phyloP scores from a whole-genome alignment of 2,113 vertebrate species.

The Manacus vitellinus region DNA sequence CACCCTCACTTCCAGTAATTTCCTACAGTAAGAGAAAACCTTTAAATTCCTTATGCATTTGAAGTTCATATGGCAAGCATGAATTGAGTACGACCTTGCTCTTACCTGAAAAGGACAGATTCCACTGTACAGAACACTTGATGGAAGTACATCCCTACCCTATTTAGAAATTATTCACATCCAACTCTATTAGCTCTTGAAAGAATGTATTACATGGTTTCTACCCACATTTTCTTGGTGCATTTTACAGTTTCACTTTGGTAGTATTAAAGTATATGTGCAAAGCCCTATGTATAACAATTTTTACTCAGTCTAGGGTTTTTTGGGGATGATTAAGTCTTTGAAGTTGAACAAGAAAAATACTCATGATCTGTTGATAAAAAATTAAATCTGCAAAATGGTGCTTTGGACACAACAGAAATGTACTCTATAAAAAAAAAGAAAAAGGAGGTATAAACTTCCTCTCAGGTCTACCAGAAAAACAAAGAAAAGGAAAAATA shows the following conservation, averaged over 20 bases:
- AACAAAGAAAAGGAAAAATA: not conserved
- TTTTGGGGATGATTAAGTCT: not conserved
- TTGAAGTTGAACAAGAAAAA: not conserved
- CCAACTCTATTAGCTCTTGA: not conserved
- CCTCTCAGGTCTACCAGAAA: not conserved
- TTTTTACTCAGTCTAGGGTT: not conserved
- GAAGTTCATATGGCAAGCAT: not conserved
- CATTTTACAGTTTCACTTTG: not conserved
- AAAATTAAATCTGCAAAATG: not conserved
- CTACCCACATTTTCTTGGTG: not conserved
- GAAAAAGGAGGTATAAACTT: not conserved
- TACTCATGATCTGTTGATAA: not conserved
- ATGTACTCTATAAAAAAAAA: not conserved
- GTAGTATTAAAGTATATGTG: not conserved
- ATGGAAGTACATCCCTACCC: not conserved
- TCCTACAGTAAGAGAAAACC: not conserved
- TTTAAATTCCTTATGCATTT: not conserved
- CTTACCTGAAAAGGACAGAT: not conserved
- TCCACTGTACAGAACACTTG: not conserved
- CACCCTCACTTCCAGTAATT: not conserved
- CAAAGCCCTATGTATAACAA: accelerated
- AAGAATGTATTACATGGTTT: not conserved
- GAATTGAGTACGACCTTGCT: not conserved
- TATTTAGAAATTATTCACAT: not conserved
- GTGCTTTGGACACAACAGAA: not conserved